Percentiles rank a stretch among this genome's conserved stretches.
phyloP scores from a whole-genome alignment of 2,888 invertebrate species.

The Epirrita christyi region DNA sequence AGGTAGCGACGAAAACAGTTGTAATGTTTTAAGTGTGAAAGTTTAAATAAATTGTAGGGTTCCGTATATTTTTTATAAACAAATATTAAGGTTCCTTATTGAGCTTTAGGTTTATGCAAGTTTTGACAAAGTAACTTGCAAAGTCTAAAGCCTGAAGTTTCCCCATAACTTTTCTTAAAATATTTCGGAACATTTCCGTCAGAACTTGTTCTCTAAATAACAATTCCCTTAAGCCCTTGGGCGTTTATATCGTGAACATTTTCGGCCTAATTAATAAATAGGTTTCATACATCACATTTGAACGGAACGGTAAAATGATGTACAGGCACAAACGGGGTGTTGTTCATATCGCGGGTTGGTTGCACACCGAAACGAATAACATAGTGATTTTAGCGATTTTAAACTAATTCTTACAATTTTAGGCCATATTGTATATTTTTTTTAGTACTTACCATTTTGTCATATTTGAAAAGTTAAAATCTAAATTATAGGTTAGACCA shows the following conservation, averaged over 20 bases:
- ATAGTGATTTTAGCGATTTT: too few species aligned
- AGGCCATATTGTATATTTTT: too few species aligned
- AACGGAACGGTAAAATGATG: slow-evolving; percentile 44
- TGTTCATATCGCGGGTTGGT: slow-evolving; percentile 20
- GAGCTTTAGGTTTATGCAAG: too few species aligned
- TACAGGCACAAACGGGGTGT: slow-evolving; percentile 35
- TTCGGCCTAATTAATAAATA: slow-evolving; percentile 47
- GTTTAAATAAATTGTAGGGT: too few species aligned
- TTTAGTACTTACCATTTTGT: too few species aligned
- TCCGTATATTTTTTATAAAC: too few species aligned
- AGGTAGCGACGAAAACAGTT: too few species aligned
- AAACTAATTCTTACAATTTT: too few species aligned
- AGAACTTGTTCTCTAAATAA: slow-evolving; percentile 25
- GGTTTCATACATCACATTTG: slow-evolving; percentile 42
- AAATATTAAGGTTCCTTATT: too few species aligned
- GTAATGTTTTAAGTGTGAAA: too few species aligned
- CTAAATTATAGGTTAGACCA: too few species aligned
- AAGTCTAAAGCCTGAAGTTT: slow-evolving; percentile 9
- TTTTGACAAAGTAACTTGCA: background rate
- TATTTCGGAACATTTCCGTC: slow-evolving; percentile 21
- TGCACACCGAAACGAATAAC: slow-evolving; percentile 25
- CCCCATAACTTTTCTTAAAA: slow-evolving; percentile 16
- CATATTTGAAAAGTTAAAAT: too few species aligned
- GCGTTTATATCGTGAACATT: slow-evolving; percentile 22
- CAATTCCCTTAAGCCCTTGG: slow-evolving; percentile 13